Percentiles rank a stretch among this genome's conserved stretches.
These are phyloP conservation scores for Corythornis vintsioides DNA, from an alignment of 2,113 vertebrate species.

Conservation along the genomic window DNA sequence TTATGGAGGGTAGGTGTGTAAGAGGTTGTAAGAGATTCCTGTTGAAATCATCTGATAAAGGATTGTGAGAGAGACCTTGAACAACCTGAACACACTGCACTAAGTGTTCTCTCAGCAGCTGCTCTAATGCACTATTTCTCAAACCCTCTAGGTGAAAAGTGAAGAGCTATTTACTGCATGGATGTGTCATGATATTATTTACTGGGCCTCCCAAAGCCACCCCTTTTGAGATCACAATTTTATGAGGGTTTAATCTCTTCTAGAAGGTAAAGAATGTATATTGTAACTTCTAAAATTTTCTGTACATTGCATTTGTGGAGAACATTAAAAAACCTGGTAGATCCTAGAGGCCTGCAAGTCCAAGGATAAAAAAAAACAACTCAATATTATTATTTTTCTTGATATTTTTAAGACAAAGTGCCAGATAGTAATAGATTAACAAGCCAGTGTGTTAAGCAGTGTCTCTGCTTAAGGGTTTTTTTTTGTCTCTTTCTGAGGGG, in stretches of 20 bases:
- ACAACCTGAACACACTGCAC: not conserved
- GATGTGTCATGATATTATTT: not conserved
- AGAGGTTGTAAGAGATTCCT: not conserved
- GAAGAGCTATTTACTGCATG: not conserved
- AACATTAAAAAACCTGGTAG: not conserved
- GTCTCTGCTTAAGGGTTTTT: not conserved
- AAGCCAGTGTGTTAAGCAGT: not conserved
- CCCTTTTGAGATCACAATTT: not conserved
- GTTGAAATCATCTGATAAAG: not conserved
- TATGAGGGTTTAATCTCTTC: not conserved
- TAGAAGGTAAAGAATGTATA: not conserved
- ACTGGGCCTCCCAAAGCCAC: not conserved
- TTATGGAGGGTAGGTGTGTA: not conserved
- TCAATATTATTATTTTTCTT: not conserved
- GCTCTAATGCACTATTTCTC: not conserved
- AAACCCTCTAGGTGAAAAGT: not conserved
- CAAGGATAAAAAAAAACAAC: not conserved
- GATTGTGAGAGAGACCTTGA: not conserved
- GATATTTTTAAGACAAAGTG: not conserved
- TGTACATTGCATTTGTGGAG: not conserved
- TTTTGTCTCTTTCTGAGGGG: not conserved
- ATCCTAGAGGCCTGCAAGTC: not conserved
- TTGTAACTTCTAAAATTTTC: not conserved
- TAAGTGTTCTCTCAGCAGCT: not conserved
- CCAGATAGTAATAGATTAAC: not conserved